Evolutionary conservation across 2,797 vertebrate species (phyloP), one percentile per base, ranked within the genome.

Genomic region (Schizothorax lantsangensis): DNA sequence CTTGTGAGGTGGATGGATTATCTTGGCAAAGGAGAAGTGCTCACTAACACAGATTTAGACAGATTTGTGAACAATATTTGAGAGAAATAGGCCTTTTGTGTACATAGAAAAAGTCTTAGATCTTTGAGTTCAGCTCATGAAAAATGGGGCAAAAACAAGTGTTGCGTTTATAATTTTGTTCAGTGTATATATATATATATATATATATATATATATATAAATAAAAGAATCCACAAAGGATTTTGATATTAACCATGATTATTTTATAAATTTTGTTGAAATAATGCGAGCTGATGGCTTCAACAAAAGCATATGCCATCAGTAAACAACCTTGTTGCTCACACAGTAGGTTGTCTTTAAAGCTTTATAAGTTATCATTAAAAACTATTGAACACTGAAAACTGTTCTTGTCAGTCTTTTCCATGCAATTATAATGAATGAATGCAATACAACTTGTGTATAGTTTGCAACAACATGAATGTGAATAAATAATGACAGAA

Each of bases 391-490:
- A 43, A 47, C 26, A 30, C 10, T 78, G 33, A 57, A 78, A 79
- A 40, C 23, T 40, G 14, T 21, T 77, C 12, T 49, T 5, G 1
- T 62, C 33, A 33, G 33, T 21, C 12, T 40, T 40, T 79, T 26
- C 36, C 14, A 40, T 62, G 14, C 23, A 3, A 26, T 43, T 26
- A 43, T 43, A 62, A 79, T 79, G 5, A 62, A 43, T 79, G 0
- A 64, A 19, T 26, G 57, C 57, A 79, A 30, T 57, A 26, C 23
- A 62, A 26, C 38, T 19, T 59, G 47, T 2, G 30, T 6, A 77
- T 54, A 78, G 33, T 78, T 78, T 57, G 30, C 33, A 78, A 57
- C 21, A 78, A 26, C 75, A 57, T n/a, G 11, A 78, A 52, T 52
- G 0, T 23, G 74, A 38, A 57, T 57, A n/a, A 57, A 59, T 9